Base-by-base conservation (phyloP, 2,113 vertebrate species). In the Sylvia atricapilla region DNA sequence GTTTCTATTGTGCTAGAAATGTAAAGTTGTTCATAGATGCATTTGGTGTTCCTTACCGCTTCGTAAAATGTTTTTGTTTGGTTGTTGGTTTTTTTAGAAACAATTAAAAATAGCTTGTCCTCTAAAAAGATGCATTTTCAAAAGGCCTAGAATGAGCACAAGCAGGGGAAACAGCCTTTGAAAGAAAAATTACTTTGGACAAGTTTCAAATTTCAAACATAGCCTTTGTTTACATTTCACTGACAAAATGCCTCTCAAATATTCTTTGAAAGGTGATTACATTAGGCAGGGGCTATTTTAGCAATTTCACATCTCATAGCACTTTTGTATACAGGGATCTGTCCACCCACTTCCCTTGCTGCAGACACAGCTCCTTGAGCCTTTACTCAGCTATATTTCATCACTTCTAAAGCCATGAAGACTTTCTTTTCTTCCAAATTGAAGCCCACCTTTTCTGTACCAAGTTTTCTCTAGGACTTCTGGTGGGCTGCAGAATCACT, bases 221-320 rank as follows among this genome's bases (percentile, higher is more conserved):
- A 83, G 91, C 33, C 74, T 93, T 93, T 96, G 96, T 97, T 97
- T 97, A 97, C 81, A 92, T 95, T 88, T 88, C 84, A 80, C 95
- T 96, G 95, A 97, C 95, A 97, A 97, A 96, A 96, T 55, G 93
- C 86, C 94, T 95, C 93, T 96, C 96, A 91, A 75, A 92, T 93
- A 95, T 78, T 95, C 75, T 89, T 92, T 90, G 96, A 90, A 94
- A 96, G 92, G 93, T 95, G 96, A 96, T 97, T 97, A 97, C 90
- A 92, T 96, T 97, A 95, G 95, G 93, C 95, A 96, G 92, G 93
- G 90, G 92, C 92, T 96, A 96, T 94, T 96, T 95, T 86, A 96
- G 86, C 86, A 92, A 95, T 95, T 95, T 93, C 87, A 95, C 93
- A 96, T 95, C 92, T 95, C 84, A 58, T 4, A 87, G 83, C 62